Base-by-base conservation (phyloP, 2,113 vertebrate genomes). In the Marmota flaviventris region DNA sequence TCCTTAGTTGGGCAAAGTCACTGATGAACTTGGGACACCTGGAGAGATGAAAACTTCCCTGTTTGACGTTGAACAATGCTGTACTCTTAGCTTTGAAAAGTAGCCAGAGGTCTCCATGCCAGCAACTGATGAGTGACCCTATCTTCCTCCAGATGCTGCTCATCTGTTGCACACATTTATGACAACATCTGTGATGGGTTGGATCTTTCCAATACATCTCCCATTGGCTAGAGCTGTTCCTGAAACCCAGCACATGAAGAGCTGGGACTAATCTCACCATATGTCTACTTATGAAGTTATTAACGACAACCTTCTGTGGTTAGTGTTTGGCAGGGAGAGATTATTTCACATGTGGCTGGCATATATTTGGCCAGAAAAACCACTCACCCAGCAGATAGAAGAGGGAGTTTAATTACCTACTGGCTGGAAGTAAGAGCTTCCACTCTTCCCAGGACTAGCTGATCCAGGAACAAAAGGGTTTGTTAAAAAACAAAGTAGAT, bases 321-420 rank as follows among this genome's bases (percentile, higher is more conserved):
- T 69, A 56, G 56, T 77, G 81, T 56, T 45, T 95, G 89, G 87
- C 92, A 92, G 39, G 37, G 32, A 91, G 84, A 91, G 69, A 27
- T 17, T 22, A 9, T 83, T 95, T 75, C 65, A 65, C 86, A 91
- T 84, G 84, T 83, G 84, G 89, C 84, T 78, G 12, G 51, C n/a
- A 83, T 58, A 32, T 63, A 92, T 87, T 92, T 96, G 88, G 86
- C 72, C 85, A 82, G 45, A 29, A 93, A 78, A 78, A 11, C 4
- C 51, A 63, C 73, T 79, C 39, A 65, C 67, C 81, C 48, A 53
- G 51, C 48, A 88, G 51, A 75, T 22, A 75, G 37, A 45, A 42
- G 5, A 83, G 39, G 6, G 1, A 75, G 61, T 25, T 16, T 61
- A 96, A 4, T 92, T 63, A 85, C 34, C 39, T 7, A 10, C 63